A percentile compares a stretch with the other conserved stretches of the same genome.
Evolutionary conservation across 1,140 invertebrate genomes (phyloP).

Genomic region (Listronotus bonariensis): DNA sequence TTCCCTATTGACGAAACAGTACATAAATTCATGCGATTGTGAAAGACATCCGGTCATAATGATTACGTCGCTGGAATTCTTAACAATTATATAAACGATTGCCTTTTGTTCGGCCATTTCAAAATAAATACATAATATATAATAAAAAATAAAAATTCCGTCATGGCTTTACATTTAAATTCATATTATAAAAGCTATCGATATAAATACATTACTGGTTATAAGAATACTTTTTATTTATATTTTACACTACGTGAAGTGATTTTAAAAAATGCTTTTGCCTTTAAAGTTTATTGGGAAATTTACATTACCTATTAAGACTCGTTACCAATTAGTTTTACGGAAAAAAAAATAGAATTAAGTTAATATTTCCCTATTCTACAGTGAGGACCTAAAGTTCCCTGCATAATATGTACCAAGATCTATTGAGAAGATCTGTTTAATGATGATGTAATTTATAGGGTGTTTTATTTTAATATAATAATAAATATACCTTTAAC

Average conservation of each 20-base stretch:
- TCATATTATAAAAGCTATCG: constrained; percentile 14
- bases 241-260: not conserved
- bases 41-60: constrained; percentile 21
- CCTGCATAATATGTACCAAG: too few species aligned
- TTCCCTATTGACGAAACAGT: not conserved
- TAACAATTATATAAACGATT: constrained; percentile 17
- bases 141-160: constrained; percentile 16
- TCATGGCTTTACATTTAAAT: constrained; percentile 15
- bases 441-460: too few species aligned
- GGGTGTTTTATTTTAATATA: too few species aligned
- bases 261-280: not conserved
- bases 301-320: too few species aligned
- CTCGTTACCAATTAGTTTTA: too few species aligned
- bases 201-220: constrained; percentile 8
- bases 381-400: too few species aligned
- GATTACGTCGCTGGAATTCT: constrained; percentile 3
- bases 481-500: too few species aligned
- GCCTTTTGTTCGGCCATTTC: constrained; percentile 12
- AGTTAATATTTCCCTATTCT: too few species aligned
- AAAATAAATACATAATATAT: constrained; percentile 21
- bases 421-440: too few species aligned
- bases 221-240: constrained; percentile 15
- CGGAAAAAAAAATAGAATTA: too few species aligned
- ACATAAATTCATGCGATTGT: not conserved
- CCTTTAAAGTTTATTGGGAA: not conserved